Evolutionary conservation across 2,888 invertebrate species (phyloP).

Genomic region (Aromia moschata): DNA sequence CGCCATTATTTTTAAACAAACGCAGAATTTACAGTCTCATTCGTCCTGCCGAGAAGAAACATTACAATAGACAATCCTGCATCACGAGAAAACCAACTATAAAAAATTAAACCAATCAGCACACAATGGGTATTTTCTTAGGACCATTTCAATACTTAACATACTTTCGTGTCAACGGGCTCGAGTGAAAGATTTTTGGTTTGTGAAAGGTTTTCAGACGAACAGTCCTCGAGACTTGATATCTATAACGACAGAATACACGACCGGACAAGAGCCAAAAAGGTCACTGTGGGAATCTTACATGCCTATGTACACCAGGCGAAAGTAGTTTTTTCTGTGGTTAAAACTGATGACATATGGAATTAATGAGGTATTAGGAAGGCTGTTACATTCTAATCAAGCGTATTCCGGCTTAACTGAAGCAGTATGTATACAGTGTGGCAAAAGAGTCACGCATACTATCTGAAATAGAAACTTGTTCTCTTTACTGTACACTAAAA

Average conservation of each 20-base stretch:
- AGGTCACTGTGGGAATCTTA: neutral
- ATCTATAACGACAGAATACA: neutral
- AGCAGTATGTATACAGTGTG: neutral
- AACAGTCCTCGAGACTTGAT: neutral
- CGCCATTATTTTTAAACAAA: no score
- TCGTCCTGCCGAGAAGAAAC: no score
- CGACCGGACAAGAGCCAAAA: neutral
- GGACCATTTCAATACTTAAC: constrained; percentile 1
- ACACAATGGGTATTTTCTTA: constrained; percentile 1
- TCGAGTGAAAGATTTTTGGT: constrained; percentile 16
- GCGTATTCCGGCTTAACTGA: neutral
- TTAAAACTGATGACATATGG: neutral
- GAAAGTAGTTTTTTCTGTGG: constrained; percentile 1
- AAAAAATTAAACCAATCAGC: neutral
- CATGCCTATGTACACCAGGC: neutral
- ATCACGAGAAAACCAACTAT: no score
- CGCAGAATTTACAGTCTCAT: no score
- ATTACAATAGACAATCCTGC: no score
- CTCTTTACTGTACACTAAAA: no score
- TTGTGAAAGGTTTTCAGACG: constrained; percentile 15
- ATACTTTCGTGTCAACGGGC: constrained; percentile 10
- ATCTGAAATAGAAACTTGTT: no score
- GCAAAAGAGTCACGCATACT: no score
- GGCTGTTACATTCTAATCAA: neutral
- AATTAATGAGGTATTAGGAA: neutral